Percentiles rank a stretch among this genome's conserved stretches.
phyloP scores from a whole-genome alignment of 2,888 invertebrate genomes.

The Hedychridium roseum region DNA sequence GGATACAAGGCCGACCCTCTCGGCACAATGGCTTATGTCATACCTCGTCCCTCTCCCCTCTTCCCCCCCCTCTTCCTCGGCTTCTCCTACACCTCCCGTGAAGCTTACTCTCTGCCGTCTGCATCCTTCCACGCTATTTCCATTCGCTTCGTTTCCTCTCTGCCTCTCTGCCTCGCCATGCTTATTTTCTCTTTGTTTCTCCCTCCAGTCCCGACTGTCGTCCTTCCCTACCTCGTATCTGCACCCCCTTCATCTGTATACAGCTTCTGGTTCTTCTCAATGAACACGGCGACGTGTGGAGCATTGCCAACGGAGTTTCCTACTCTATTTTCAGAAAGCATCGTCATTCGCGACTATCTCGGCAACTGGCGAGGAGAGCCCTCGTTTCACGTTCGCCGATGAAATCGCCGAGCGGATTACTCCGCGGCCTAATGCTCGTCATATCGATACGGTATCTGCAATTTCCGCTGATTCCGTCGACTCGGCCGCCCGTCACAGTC shows the following conservation, averaged over 20 bases:
- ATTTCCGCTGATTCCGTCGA: no score
- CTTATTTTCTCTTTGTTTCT: background rate
- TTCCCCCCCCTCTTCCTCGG: background rate
- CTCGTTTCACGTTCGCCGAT: no score
- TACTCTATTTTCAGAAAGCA: slow-evolving; percentile 33
- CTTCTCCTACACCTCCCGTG: background rate
- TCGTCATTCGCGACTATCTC: slow-evolving; percentile 30
- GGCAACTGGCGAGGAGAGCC: slow-evolving; percentile 22
- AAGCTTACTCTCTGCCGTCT: background rate
- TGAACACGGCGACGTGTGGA: no score
- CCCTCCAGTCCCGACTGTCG: no score
- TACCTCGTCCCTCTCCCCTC: slow-evolving; percentile 4
- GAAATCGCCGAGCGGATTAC: no score
- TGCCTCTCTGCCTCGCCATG: slow-evolving; percentile 1
- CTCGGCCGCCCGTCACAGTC: no score
- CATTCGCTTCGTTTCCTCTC: background rate
- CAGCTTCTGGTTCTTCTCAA: no score
- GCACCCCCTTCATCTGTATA: no score
- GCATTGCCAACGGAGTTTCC: slow-evolving; percentile 11
- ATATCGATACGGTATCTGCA: no score
- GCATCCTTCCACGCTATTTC: background rate
- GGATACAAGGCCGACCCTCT: slow-evolving; percentile 31
- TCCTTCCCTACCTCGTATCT: no score
- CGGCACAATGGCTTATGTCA: slow-evolving; percentile 37
- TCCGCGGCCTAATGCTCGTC: no score